phyloP scores from a whole-genome alignment of 2,888 invertebrate genomes.

The Platycheirus albimanus region DNA sequence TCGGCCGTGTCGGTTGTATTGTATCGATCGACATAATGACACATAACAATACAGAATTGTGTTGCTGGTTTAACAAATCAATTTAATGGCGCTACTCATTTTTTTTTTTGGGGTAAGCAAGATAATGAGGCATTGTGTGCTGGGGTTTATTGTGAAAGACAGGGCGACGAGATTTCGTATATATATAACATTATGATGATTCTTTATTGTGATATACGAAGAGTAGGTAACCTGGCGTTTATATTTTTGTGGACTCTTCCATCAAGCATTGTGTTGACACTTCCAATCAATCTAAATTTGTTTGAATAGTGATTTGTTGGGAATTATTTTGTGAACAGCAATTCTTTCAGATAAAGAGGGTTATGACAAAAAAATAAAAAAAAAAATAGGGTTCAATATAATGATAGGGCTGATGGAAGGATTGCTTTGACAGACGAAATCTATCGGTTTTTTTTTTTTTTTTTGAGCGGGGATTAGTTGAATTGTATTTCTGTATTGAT shows the following conservation, averaged over 20 bases:
- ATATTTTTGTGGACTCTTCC: constrained; percentile 10
- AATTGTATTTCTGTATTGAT: no score
- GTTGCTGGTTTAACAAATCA: constrained; percentile 65
- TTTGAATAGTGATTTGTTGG: constrained; percentile 66
- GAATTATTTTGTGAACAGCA: constrained; percentile 45
- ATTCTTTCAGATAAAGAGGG: constrained; percentile 19
- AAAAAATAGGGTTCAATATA: constrained; percentile 16
- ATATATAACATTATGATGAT: not conserved
- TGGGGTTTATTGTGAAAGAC: constrained; percentile 30
- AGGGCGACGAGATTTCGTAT: constrained; percentile 36
- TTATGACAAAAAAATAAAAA: not conserved
- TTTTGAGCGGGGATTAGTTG: no score
- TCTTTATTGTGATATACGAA: not conserved
- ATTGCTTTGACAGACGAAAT: no score
- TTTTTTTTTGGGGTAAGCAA: constrained; percentile 7
- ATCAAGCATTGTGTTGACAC: constrained; percentile 48
- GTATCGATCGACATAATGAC: constrained; percentile 62
- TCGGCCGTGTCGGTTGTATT: constrained; percentile 1
- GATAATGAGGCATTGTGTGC: constrained; percentile 63
- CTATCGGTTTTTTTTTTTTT: no score
- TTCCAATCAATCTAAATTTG: constrained; percentile 72
- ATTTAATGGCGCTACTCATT: constrained; percentile 71
- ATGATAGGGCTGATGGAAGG: not conserved
- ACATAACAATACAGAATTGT: constrained; percentile 44
- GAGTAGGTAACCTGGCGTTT: constrained; percentile 43